phyloP scores from a whole-genome alignment of 1,140 invertebrate genomes.

The Brachystomella parvula region DNA sequence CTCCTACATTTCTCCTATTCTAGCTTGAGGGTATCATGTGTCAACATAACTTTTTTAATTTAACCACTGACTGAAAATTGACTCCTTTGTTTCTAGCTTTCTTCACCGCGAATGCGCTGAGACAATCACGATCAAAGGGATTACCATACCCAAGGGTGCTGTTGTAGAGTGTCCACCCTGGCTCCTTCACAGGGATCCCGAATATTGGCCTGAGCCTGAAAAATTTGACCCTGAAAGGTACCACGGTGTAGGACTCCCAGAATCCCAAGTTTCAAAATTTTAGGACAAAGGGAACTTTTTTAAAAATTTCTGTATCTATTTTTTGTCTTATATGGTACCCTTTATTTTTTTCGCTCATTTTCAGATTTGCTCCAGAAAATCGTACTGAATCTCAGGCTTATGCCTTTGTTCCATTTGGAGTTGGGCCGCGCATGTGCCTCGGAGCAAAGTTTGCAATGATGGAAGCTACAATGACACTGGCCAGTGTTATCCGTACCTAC shows the following conservation, averaged over 20 bases:
- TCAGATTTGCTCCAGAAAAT: constrained; percentile 36
- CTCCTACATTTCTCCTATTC: too few relatives aligned
- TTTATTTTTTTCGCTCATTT: background rate
- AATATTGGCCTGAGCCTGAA: constrained; percentile 44
- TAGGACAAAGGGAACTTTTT: background rate
- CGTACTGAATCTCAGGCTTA: constrained; percentile 33
- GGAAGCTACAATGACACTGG: constrained; percentile 28
- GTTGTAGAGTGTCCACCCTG: constrained; percentile 40
- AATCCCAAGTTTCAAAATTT: too few relatives aligned
- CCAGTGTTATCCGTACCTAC: constrained; percentile 27
- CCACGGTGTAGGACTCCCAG: too few relatives aligned
- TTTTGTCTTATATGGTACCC: too few relatives aligned
- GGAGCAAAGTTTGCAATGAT: constrained; percentile 36
- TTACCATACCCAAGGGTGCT: constrained; percentile 42
- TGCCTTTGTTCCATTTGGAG: constrained; percentile 35
- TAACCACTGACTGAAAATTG: background rate
- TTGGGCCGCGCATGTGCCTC: constrained; percentile 36
- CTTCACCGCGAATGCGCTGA: constrained; percentile 39
- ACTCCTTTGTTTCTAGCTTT: constrained; percentile 21
- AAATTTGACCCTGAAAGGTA: constrained; percentile 44
- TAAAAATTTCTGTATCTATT: background rate
- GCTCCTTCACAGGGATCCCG: constrained; percentile 43
- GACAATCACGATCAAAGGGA: constrained; percentile 37
- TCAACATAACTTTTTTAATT: too few relatives aligned
- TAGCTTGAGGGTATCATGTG: too few relatives aligned